Conservation (phyloP, 2,797 vertebrate genomes). For the Phoebastria nigripes region DNA sequence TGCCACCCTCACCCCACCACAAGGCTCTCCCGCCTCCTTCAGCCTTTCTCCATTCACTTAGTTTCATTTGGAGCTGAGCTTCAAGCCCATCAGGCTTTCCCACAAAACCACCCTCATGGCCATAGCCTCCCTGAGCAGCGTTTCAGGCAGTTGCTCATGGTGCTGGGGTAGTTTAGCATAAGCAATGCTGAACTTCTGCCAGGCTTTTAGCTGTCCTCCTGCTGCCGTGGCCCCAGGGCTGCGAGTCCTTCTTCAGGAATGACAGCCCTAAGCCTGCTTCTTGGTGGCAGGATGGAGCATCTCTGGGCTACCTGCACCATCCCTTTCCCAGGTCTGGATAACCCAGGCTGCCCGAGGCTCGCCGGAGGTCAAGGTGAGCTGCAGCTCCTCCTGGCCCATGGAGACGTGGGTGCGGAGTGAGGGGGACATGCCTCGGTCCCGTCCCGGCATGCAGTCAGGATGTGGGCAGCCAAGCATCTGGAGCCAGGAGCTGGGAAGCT, state of each 20-base stretch:
- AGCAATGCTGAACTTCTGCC: not conserved
- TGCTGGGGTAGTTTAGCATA: not conserved
- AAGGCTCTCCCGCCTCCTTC: not conserved
- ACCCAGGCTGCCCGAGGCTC: not conserved
- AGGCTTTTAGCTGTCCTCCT: not conserved
- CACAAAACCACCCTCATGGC: not conserved
- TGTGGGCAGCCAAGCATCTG: not conserved
- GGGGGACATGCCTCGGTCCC: accelerated
- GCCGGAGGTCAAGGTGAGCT: not conserved
- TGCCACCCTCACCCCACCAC: not conserved
- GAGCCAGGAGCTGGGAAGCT: not conserved
- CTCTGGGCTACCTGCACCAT: not conserved
- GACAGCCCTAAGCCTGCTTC: not conserved
- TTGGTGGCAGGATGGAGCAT: not conserved
- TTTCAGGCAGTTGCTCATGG: not conserved
- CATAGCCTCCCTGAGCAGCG: not conserved
- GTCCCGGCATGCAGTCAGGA: not conserved
- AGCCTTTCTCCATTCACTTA: not conserved
- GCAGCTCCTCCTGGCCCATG: not conserved
- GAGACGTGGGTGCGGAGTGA: accelerated
- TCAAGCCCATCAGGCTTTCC: not conserved
- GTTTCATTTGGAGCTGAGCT: not conserved
- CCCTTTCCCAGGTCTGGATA: not conserved
- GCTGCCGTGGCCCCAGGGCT: not conserved
- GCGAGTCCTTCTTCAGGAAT: not conserved